A percentile compares a stretch with the other conserved stretches of the same genome.
phyloP scores from a whole-genome alignment of 2,113 vertebrate species.

The Pseudonaja textilis region DNA sequence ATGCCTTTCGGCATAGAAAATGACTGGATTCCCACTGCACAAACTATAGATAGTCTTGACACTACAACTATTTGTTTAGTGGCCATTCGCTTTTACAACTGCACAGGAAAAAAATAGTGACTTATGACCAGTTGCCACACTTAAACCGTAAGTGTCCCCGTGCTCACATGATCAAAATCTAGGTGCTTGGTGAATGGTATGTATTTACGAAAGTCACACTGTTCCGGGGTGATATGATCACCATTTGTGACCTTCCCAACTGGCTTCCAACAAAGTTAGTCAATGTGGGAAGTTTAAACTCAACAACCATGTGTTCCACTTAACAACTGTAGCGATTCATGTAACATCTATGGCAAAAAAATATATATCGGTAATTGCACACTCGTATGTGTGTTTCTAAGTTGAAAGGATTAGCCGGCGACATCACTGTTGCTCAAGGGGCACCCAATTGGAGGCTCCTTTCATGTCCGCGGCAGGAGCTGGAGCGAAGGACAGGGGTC shows the following conservation, averaged over 20 bases:
- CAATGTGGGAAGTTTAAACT: too few species aligned
- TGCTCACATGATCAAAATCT: background rate
- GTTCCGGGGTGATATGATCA: too few species aligned
- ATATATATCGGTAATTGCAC: too few species aligned
- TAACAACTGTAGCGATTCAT: too few species aligned
- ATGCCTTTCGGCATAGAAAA: background rate
- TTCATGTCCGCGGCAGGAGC: background rate
- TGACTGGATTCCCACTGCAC: background rate
- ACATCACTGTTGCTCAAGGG: background rate
- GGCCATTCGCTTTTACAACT: background rate
- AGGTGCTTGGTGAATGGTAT: background rate
- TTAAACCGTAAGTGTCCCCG: background rate
- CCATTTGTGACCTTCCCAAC: too few species aligned
- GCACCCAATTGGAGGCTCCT: background rate
- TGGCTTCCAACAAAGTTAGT: too few species aligned
- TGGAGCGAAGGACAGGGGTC: background rate
- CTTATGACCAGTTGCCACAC: background rate
- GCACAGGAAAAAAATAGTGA: background rate
- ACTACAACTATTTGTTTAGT: background rate
- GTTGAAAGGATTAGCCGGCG: too few species aligned
- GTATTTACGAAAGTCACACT: too few species aligned
- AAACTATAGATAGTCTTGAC: background rate
- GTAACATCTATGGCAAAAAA: too few species aligned
- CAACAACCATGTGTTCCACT: too few species aligned
- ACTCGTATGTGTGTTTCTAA: too few species aligned